phyloP scores from a whole-genome alignment of 2,888 invertebrate genomes.

The Callinectes sapidus region DNA sequence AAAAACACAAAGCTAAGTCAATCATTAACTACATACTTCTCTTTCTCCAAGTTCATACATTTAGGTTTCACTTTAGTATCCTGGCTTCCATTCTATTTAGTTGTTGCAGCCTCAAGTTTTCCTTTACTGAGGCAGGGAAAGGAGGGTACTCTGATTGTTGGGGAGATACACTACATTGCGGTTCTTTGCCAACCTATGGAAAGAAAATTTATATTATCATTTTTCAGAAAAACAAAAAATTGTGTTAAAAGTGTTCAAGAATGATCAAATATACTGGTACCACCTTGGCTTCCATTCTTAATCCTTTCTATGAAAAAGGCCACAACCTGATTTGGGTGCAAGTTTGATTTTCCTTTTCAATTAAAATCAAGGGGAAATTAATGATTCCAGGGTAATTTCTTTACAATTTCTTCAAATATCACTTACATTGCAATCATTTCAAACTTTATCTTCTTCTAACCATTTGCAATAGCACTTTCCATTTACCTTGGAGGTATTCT shows the following conservation, averaged over 20 bases:
- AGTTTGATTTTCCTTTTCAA: too few species aligned
- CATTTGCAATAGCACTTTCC: too few species aligned
- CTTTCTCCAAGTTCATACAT: neutral
- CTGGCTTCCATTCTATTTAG: neutral
- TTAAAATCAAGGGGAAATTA: too few species aligned
- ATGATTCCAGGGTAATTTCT: too few species aligned
- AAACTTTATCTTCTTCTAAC: too few species aligned
- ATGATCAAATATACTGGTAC: too few species aligned
- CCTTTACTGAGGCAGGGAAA: constrained; percentile 81
- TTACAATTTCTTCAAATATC: too few species aligned
- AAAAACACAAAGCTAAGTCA: neutral
- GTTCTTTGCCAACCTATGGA: constrained; percentile 88
- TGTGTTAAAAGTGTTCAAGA: neutral
- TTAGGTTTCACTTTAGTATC: neutral
- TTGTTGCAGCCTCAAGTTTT: neutral
- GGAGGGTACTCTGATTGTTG: constrained; percentile 87
- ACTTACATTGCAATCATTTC: too few species aligned
- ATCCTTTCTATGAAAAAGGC: too few species aligned
- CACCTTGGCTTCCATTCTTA: too few species aligned
- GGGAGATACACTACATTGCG: constrained; percentile 97
- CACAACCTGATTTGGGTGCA: too few species aligned
- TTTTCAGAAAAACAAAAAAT: neutral
- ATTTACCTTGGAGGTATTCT: too few species aligned
- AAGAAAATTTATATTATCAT: neutral
- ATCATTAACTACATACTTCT: neutral